Conservation (phyloP, 23 tunicate species). For the Clavelina lepadiformis region DNA sequence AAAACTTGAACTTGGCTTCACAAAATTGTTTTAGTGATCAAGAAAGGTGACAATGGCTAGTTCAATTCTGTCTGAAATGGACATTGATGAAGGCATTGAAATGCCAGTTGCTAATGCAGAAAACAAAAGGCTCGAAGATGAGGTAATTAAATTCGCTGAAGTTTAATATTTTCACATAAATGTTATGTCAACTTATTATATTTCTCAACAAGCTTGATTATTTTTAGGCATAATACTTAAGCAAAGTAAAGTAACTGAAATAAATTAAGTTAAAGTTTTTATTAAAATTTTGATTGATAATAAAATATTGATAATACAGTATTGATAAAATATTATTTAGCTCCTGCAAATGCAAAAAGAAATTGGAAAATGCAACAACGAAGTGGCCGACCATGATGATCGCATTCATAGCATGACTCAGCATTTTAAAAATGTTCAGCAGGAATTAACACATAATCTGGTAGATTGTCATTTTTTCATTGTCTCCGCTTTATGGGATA, state of each 20-base stretch:
- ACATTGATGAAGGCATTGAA: slow-evolving; percentile 97
- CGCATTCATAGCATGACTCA: slow-evolving; percentile 63
- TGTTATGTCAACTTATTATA: too few relatives aligned
- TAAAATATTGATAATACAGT: too few relatives aligned
- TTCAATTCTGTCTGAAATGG: slow-evolving; percentile 83
- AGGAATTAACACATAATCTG: slow-evolving; percentile 80
- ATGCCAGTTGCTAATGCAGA: slow-evolving; percentile 93
- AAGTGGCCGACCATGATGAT: slow-evolving; percentile 53
- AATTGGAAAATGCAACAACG: slow-evolving; percentile 7
- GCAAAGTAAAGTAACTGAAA: too few relatives aligned
- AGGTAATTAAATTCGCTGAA: slow-evolving; percentile 12
- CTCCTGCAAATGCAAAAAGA: slow-evolving; percentile 58
- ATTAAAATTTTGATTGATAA: too few relatives aligned
- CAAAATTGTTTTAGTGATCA: neutral
- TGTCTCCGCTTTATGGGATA: too few relatives aligned
- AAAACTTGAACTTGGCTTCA: too few relatives aligned
- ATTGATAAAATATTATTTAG: too few relatives aligned
- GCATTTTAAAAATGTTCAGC: slow-evolving; percentile 85
- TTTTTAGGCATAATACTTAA: too few relatives aligned
- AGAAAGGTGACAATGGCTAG: slow-evolving; percentile 35
- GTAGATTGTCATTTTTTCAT: slow-evolving; percentile 44
- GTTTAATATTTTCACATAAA: too few relatives aligned
- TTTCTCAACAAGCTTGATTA: too few relatives aligned
- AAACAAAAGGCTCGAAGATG: slow-evolving; percentile 85
- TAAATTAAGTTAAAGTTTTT: too few relatives aligned